Conservation (phyloP, 1,140 invertebrate species). For the Teleogryllus occipitalis region DNA sequence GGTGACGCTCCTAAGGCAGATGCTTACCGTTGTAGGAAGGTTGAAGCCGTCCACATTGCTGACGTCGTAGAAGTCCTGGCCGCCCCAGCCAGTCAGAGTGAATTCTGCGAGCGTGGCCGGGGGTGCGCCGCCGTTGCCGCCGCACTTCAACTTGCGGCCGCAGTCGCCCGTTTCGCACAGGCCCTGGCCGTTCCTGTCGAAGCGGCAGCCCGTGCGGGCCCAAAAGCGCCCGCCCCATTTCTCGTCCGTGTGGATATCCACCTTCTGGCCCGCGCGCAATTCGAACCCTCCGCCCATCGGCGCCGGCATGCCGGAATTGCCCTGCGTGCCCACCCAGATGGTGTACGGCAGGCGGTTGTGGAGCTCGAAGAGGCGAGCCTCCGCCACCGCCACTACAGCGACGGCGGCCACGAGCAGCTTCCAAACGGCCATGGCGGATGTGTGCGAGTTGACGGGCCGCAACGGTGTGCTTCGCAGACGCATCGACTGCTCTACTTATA, state of each 20-base stretch:
- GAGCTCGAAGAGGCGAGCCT: constrained; percentile 11
- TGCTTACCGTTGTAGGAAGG: constrained; percentile 23
- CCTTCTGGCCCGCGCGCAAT: background rate
- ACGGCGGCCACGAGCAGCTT: background rate
- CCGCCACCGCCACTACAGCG: background rate
- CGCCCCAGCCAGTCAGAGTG: constrained; percentile 33
- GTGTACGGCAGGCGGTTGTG: constrained; percentile 20
- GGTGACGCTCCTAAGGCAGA: no score
- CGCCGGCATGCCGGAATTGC: constrained; percentile 12
- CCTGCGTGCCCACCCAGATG: constrained; percentile 25
- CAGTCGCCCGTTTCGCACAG: constrained; percentile 38
- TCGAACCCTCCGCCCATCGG: constrained; percentile 16
- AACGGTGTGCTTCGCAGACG: background rate
- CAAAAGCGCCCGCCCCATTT: constrained; percentile 36
- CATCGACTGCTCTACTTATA: no score
- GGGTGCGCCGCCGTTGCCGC: constrained; percentile 35
- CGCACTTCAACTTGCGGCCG: constrained; percentile 34
- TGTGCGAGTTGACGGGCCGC: no score
- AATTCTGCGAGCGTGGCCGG: constrained; percentile 39
- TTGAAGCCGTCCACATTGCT: constrained; percentile 41
- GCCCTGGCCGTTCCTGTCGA: constrained; percentile 17
- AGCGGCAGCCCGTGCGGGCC: constrained; percentile 36
- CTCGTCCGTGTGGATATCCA: constrained; percentile 16
- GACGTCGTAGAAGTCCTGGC: constrained; percentile 39
- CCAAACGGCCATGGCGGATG: background rate